These are phyloP conservation scores for Hylomyscus alleni DNA, from an alignment of 2,797 vertebrate genomes.

Conservation along the genomic window DNA sequence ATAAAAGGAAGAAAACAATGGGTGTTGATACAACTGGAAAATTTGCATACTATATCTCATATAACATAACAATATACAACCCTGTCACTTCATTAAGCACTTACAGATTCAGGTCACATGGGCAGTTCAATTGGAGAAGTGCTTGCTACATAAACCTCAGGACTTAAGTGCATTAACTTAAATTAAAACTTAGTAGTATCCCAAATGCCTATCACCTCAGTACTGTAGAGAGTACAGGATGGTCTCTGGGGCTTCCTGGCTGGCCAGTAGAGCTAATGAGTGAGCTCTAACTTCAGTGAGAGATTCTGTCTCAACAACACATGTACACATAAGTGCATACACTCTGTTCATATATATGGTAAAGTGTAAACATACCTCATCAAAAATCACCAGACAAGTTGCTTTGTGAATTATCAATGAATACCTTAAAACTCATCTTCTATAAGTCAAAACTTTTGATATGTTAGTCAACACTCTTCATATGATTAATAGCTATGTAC, in stretches of 20 bases:
- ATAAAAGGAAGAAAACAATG: neutral
- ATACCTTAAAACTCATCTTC: neutral
- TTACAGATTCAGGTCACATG: neutral
- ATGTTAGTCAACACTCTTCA: neutral
- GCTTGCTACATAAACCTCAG: neutral
- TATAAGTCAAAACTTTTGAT: neutral
- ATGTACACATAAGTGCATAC: neutral
- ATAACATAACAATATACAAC: neutral
- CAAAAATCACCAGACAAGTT: neutral
- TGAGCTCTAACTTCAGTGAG: neutral
- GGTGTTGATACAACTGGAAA: neutral
- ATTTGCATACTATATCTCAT: conserved; percentile 4
- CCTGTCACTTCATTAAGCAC: neutral
- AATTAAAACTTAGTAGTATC: neutral
- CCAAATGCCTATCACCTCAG: neutral
- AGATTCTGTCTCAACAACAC: neutral
- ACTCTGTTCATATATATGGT: neutral
- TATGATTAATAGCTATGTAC: neutral
- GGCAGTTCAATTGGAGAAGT: neutral
- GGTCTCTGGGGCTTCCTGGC: neutral
- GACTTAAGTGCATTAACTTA: neutral
- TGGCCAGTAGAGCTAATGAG: too few species aligned
- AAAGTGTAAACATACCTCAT: neutral
- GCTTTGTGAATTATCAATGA: neutral
- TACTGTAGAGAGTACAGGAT: neutral